Base-by-base conservation (phyloP, 2,113 vertebrate genomes). In the Castor canadensis region DNA sequence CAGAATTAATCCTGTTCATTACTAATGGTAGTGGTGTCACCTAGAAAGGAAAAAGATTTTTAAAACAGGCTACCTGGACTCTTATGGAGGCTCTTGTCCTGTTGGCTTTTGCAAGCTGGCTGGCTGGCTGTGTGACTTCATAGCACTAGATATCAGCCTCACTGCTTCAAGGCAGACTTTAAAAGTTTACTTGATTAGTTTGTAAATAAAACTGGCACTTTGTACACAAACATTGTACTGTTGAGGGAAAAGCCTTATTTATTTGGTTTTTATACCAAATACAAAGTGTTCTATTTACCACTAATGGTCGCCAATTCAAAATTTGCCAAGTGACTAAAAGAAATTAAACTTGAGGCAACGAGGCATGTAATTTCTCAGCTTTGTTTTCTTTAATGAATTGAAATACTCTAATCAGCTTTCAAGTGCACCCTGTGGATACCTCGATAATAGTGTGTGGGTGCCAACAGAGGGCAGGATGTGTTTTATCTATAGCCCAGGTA, bases 121-220 rank as follows among this genome's bases (percentile, higher is more conserved):
- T 66, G 54, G 35, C 54, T 16, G 24, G 35, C 43, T 43, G 19
- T 43, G 19, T 22, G 24, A 28, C 66, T 28, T 71, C 17, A 0
- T 30, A 83, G 47, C 87, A 54, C 40, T 49, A 30, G 6, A 83
- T 66, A 24, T 20, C 60, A 26, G 94, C 93, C n/a, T 95, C 89
- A 20, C 97, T 98, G 98, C 97, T 97, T 93, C 75, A 79, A 77
- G 79, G 96, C 96, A 97, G 97, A 24, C 96, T 96, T 96, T n/a
- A 95, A 96, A 89, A 96, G 97, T 98, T 98, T 98, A 98, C 95
- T 89, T 98, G 97, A 97, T 94, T 96, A 97, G 95, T 97, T 97
- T 98, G 93, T 98, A 98, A 88, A 94, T 98, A 97, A 97, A 97
- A 92, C 73, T 97, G 97, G 98, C 98, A 98, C 98, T 98, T 99